phyloP scores from a whole-genome alignment of 2,888 invertebrate genomes.

The Dasysyrphus albostriatus region DNA sequence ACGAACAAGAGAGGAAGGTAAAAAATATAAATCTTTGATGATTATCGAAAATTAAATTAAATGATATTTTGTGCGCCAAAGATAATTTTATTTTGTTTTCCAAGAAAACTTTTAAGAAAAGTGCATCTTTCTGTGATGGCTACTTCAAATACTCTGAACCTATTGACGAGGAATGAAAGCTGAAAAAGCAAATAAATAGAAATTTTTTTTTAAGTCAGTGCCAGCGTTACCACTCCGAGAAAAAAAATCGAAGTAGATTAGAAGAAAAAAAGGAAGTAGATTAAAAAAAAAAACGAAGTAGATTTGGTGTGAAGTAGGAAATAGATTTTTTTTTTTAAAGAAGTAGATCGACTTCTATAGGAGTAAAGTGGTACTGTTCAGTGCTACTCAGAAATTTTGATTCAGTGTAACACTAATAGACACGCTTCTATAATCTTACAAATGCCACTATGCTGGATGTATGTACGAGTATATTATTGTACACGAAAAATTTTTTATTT shows the following conservation, averaged over 20 bases:
- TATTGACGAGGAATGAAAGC: background rate
- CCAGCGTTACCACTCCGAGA: no score
- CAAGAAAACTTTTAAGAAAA: background rate
- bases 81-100: background rate
- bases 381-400: background rate
- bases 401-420: background rate
- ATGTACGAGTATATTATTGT: background rate
- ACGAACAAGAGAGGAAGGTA: background rate
- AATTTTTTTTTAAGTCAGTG: no score
- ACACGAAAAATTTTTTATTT: background rate
- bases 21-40: conserved; percentile 5
- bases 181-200: background rate
- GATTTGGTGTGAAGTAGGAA: no score
- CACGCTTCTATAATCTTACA: background rate
- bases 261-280: no score
- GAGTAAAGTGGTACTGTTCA: no score
- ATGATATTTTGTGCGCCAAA: background rate
- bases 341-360: no score
- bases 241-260: no score
- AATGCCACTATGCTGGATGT: background rate
- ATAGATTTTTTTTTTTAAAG: no score
- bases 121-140: background rate
- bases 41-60: background rate
- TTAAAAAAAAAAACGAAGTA: no score
- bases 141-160: background rate